phyloP scores from a whole-genome alignment of 2,797 vertebrate genomes.

The Myotis pilosus region DNA sequence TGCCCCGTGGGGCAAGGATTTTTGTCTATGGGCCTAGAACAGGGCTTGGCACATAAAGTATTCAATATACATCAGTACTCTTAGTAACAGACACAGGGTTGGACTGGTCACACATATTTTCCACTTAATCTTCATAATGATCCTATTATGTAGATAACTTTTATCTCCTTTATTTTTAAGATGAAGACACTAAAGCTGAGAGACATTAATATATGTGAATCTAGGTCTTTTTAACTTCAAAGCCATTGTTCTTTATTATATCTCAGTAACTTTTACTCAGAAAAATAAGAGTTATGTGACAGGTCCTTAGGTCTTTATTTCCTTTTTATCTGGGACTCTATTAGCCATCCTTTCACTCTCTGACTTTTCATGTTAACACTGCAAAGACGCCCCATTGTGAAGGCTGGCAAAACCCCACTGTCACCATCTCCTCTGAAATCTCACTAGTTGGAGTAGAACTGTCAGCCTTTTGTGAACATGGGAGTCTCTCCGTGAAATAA shows the following conservation, averaged over 20 bases:
- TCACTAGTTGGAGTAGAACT: constrained; percentile 23
- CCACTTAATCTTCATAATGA: background rate
- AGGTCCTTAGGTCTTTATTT: constrained; percentile 38
- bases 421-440: constrained; percentile 26
- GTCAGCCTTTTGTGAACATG: constrained; percentile 49
- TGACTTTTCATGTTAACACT: constrained; percentile 66
- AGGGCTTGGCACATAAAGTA: background rate
- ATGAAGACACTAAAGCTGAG: background rate
- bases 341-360: constrained; percentile 27
- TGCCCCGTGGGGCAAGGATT: background rate
- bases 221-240: constrained; percentile 39
- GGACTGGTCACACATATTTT: background rate
- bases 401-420: background rate
- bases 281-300: constrained; percentile 22
- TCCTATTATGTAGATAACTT: background rate
- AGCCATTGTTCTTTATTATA: constrained; percentile 15
- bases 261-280: constrained; percentile 41
- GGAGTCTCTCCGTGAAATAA: constrained; percentile 45
- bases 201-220: constrained; percentile 16
- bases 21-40: background rate
- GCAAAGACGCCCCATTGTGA: constrained; percentile 47
- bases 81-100: background rate
- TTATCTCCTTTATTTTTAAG: background rate
- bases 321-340: constrained; percentile 42
- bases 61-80: background rate